Base-by-base conservation (phyloP, 2,113 vertebrate genomes). In the Alethe castanea region DNA sequence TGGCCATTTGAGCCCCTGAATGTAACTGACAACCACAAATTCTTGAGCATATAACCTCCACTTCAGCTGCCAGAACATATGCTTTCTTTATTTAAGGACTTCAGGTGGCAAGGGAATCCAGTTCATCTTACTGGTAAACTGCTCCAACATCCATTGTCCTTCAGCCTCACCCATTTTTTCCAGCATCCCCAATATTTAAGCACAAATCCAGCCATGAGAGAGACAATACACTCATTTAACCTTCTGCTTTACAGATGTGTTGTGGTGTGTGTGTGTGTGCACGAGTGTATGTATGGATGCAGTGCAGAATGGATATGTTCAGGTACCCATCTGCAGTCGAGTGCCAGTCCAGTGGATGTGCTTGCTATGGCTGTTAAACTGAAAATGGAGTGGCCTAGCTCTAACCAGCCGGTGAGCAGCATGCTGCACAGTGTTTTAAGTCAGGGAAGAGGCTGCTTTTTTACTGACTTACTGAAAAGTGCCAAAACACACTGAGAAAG, bases 401-500 rank as follows among this genome's bases (percentile, higher is more conserved):
- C 66, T 36, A 90, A 91, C 56, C 78, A 79, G 71, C 2, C 0
- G 0, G 85, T 84, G 91, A 95, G 62, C 81, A 95, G 90, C 74
- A 56, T 35, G 74, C 86, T 57, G 61, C 78, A 65, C 36, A 57
- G 65, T 59, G 53, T 60, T 86, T 62, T 57, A 92, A 91, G 72
- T 90, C 91, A 94, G 35, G 65, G 90, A 78, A 56, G 76, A 83
- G 59, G 61, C 85, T 62, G 59, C 2, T 80, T 90, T 93, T 81
- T 65, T 74, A 81, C 92, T 57, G 72, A 81, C 88, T 76, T 87
- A 88, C 79, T 88, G 69, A 48, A 56, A 92, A 88, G 91, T 94
- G 89, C 61, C 79, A 88, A 86, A 94, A 84, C 62, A 88, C 79
- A 73, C 74, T 35, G 79, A 94, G 92, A 82, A 93, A 96, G 59